These are phyloP conservation scores for Coleophora flavipennella DNA, from an alignment of 2,888 invertebrate species.

Conservation along the genomic window DNA sequence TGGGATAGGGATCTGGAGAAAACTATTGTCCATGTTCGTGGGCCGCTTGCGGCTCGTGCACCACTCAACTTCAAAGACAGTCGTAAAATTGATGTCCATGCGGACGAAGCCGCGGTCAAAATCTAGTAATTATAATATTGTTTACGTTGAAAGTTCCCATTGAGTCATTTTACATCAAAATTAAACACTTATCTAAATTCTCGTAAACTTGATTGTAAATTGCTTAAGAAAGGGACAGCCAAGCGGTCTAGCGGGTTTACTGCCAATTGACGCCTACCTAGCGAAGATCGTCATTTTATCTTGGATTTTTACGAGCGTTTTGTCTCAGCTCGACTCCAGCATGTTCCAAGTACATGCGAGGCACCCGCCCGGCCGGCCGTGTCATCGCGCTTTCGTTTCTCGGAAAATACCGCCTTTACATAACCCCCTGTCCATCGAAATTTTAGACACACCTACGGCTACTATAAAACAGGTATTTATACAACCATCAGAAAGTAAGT, in stretches of 20 bases:
- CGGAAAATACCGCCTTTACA: conserved; percentile 17
- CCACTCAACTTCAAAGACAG: too few species aligned
- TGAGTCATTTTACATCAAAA: conserved; percentile 12
- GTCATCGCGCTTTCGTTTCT: conserved; percentile 19
- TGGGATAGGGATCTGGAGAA: too few species aligned
- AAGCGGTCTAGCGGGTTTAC: conserved; percentile 21
- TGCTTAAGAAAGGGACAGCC: conserved; percentile 24
- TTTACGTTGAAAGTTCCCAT: too few species aligned
- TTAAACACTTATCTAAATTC: conserved; percentile 14
- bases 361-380: conserved; percentile 3
- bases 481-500: background rate
- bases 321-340: conserved; percentile 3
- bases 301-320: conserved; percentile 9
- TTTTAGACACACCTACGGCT: background rate
- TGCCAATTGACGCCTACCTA: conserved; percentile 17
- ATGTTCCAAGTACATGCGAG: background rate
- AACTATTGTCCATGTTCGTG: too few species aligned
- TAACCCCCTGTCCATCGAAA: background rate
- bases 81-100: too few species aligned
- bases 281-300: conserved; percentile 16
- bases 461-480: background rate
- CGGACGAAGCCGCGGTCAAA: too few species aligned
- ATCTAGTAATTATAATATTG: too few species aligned
- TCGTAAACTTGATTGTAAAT: conserved; percentile 25
- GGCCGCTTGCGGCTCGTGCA: too few species aligned